phyloP scores from a whole-genome alignment of 2,888 invertebrate species.

The Rosalia funebris region DNA sequence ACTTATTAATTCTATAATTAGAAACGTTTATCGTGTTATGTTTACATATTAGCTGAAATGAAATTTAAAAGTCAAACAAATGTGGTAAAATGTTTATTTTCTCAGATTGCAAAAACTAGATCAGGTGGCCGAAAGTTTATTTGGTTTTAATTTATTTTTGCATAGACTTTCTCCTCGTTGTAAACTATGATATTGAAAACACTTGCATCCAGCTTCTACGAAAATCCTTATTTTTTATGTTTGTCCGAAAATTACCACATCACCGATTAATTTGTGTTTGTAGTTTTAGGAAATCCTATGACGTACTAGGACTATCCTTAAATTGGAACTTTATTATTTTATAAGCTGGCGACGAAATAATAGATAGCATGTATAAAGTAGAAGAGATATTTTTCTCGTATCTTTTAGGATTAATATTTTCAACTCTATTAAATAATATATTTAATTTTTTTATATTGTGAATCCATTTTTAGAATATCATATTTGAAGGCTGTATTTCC shows the following conservation, averaged over 20 bases:
- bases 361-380: no score
- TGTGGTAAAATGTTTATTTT: slow-evolving; percentile 39
- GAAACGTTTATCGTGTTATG: slow-evolving; percentile 6
- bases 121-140: slow-evolving; percentile 41
- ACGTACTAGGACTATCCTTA: no score
- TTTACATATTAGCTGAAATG: slow-evolving; percentile 20
- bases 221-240: slow-evolving; percentile 7
- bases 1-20: slow-evolving; percentile 15
- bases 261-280: background rate
- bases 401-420: no score
- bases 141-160: slow-evolving; percentile 41
- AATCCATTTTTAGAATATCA: no score
- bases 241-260: background rate
- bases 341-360: no score
- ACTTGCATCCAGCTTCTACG: slow-evolving; percentile 11
- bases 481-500: no score
- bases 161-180: slow-evolving; percentile 29
- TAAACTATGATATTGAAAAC: slow-evolving; percentile 5
- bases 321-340: no score
- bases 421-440: no score
- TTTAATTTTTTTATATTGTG: no score
- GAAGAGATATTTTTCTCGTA: no score
- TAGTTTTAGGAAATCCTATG: background rate
- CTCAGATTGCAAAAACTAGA: slow-evolving; percentile 26
- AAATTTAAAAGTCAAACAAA: slow-evolving; percentile 38